phyloP scores from a whole-genome alignment of 2,888 invertebrate genomes.

The Luffia ferchaultella region DNA sequence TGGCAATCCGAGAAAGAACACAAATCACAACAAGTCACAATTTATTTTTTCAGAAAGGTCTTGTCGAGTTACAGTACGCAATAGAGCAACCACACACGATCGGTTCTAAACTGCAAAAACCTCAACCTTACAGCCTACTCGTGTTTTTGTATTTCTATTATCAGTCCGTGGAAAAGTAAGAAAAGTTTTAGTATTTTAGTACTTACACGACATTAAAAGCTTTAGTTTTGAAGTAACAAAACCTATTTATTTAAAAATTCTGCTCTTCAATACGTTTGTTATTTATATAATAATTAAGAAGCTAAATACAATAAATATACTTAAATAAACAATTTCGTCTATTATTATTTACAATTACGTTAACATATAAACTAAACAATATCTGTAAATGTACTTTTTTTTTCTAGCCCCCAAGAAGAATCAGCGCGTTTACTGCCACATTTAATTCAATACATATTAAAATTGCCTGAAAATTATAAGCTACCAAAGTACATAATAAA shows the following conservation, averaged over 20 bases:
- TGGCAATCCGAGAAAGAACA: neutral
- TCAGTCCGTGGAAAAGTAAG: conserved; percentile 50
- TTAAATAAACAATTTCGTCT: no score
- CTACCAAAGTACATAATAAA: conserved; percentile 48
- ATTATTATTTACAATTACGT: no score
- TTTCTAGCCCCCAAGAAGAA: conserved; percentile 45
- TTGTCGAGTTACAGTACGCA: conserved; percentile 43
- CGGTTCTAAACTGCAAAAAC: conserved; percentile 32
- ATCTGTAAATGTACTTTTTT: no score
- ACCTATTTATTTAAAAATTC: no score
- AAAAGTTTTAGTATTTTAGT: no score
- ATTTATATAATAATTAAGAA: no score
- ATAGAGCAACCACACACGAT: conserved; percentile 40
- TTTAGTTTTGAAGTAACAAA: no score
- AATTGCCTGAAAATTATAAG: conserved; percentile 27
- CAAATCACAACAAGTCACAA: neutral
- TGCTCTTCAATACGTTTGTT: no score
- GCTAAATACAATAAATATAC: no score
- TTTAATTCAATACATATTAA: conserved; percentile 40
- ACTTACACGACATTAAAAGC: no score
- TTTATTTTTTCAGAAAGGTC: conserved; percentile 34
- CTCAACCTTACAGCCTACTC: conserved; percentile 42
- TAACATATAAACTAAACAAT: no score
- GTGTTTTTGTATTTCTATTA: conserved; percentile 56
- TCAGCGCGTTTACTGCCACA: conserved; percentile 39